Conservation (phyloP, 2,888 invertebrate genomes). For the Aradus depressus region DNA sequence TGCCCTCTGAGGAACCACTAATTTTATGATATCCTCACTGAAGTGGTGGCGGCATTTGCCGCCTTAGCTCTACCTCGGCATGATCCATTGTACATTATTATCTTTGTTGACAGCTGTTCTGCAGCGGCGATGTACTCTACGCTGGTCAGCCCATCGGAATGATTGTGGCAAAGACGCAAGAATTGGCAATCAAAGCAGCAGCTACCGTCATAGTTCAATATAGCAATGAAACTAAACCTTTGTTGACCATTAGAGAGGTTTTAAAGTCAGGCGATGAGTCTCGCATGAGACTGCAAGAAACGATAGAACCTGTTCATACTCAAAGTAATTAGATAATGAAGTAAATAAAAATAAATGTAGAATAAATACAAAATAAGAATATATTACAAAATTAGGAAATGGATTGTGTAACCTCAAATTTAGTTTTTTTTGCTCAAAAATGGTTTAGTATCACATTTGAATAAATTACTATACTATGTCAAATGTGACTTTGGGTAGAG, state of each 20-base stretch:
- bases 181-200: slow-evolving; percentile 48
- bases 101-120: slow-evolving; percentile 29
- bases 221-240: slow-evolving; percentile 35
- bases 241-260: slow-evolving; percentile 26
- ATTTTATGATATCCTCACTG: too few relatives aligned
- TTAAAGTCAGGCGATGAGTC: slow-evolving; percentile 27
- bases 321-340: slow-evolving; percentile 1
- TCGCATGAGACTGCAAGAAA: slow-evolving; percentile 4
- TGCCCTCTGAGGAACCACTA: too few relatives aligned
- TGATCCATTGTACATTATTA: not conserved
- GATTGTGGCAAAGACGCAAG: slow-evolving; percentile 52
- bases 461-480: too few relatives aligned
- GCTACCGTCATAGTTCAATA: slow-evolving; percentile 47
- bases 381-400: too few relatives aligned
- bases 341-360: too few relatives aligned
- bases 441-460: too few relatives aligned
- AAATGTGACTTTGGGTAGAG: too few relatives aligned
- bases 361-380: too few relatives aligned
- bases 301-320: slow-evolving; percentile 5
- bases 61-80: not conserved
- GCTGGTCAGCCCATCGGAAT: slow-evolving; percentile 66
- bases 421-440: too few relatives aligned
- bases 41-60: too few relatives aligned
- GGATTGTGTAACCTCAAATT: too few relatives aligned
- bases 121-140: slow-evolving; percentile 41